Base-by-base conservation (phyloP, 1,140 invertebrate species). In the Nasonia longicornis region DNA sequence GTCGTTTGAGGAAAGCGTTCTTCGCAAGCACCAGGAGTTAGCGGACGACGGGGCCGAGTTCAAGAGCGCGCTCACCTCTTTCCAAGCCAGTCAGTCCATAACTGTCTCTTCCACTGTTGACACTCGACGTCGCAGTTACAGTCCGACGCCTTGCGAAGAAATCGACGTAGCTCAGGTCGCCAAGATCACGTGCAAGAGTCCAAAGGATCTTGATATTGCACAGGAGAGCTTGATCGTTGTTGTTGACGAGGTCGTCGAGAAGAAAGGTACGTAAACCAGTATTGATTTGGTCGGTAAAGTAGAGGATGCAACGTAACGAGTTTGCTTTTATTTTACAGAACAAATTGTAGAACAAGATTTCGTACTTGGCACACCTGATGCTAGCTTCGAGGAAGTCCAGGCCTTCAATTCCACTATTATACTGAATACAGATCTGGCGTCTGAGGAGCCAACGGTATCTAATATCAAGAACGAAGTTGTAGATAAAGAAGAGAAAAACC, bases 1-100 rank as follows among this genome's bases (percentile, higher is more conserved):
- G 4, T 80, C 82, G 0, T 83, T 78, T 29, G 79, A 78, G 26
- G 48, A 79, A 7, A 83, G 79, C n/a, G 75, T 75, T 35, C 29
- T 77, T 11, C 74, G 69, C 0, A 76, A 70, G 38, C 64, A 81
- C 8, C 48, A 81, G 35, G 22, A 11, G n/a, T 31, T 35, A 29
- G 70, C 31, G 10, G 75, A 69, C 10, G 20, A 22, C 12, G 11
- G 14, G 2, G 76, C 4, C 2, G 79, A 75, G 20, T 78, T 82
- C 10, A 69, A 74, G 45, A 74, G 26, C 22, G 35, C 74, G 3
- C 58, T 66, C 22, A 73, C 4, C 31, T 70, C 42, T 8, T 29
- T 76, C 22, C 66, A 58, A 58, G n/a, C 45, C 0, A 26, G 0
- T 8, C 45, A 63, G n/a, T 11, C n/a, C 31, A 2, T 35, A 16